These are phyloP conservation scores for Drosophila meridiana DNA, from an alignment of 2,888 invertebrate species.

Conservation along the genomic window DNA sequence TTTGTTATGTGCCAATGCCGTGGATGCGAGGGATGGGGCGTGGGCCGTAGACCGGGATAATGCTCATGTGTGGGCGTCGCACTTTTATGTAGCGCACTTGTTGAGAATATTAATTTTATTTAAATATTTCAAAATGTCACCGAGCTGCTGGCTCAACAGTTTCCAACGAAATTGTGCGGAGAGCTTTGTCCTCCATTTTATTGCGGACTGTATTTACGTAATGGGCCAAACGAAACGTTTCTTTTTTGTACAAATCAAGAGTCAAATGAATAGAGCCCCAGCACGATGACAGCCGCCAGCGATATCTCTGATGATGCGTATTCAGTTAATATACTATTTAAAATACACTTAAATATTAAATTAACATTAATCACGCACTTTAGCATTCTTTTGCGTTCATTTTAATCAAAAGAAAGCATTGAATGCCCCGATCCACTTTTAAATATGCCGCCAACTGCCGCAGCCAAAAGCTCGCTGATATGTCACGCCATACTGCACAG, in stretches of 20 bases:
- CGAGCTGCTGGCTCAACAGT: slow-evolving; percentile 40
- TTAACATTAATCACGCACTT: not conserved
- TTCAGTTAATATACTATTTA: not conserved
- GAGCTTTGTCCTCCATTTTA: slow-evolving; percentile 20
- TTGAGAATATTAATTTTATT: slow-evolving; percentile 78
- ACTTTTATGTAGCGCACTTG: slow-evolving; percentile 72
- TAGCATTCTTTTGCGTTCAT: not conserved
- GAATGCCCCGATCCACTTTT: not conserved
- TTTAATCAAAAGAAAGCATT: not conserved
- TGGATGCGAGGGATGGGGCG: slow-evolving; percentile 2
- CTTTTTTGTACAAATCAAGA: slow-evolving; percentile 16
- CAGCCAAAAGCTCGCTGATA: slow-evolving; percentile 35
- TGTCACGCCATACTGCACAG: slow-evolving; percentile 9
- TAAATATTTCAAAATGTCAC: slow-evolving; percentile 65
- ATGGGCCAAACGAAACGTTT: slow-evolving; percentile 31
- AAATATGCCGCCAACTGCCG: slow-evolving; percentile 23
- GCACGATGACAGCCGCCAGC: slow-evolving; percentile 20
- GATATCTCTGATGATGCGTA: slow-evolving; percentile 10
- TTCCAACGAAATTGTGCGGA: slow-evolving; percentile 16
- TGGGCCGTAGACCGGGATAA: slow-evolving; percentile 9
- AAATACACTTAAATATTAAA: not conserved
- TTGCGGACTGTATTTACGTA: slow-evolving; percentile 46
- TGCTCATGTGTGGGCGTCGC: slow-evolving; percentile 46
- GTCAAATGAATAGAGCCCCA: slow-evolving; percentile 14
- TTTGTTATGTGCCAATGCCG: slow-evolving; percentile 67